Percentiles rank a stretch among this genome's conserved stretches.
Conservation (phyloP, 2,797 vertebrate genomes). For the Pseudotriccus pelzelni region DNA sequence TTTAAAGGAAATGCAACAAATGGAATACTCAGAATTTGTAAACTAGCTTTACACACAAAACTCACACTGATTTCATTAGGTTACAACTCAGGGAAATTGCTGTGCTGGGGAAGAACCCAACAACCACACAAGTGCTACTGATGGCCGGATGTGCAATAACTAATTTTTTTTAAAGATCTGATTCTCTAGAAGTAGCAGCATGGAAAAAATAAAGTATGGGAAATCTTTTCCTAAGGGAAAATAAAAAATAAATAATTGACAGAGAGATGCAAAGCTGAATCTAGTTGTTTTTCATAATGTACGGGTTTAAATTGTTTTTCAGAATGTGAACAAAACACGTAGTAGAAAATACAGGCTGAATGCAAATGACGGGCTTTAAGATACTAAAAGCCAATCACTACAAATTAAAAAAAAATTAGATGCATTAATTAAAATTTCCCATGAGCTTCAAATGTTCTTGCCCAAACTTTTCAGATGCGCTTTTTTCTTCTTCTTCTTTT, state of each 20-base stretch:
- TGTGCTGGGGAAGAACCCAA: background rate
- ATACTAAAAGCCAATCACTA: background rate
- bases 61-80: background rate
- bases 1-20: background rate
- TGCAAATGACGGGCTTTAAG: background rate
- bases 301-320: background rate
- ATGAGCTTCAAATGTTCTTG: background rate
- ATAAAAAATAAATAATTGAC: background rate
- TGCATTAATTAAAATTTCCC: background rate
- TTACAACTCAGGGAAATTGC: conserved; percentile 1
- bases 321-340: background rate
- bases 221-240: background rate
- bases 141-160: background rate
- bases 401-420: background rate
- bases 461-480: background rate
- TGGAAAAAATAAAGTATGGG: background rate
- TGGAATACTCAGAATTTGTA: background rate
- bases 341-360: background rate
- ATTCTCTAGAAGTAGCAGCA: background rate
- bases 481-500: no score
- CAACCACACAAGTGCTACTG: background rate
- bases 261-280: background rate
- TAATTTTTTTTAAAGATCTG: background rate
- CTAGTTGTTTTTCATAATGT: background rate
- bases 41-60: background rate